Evolutionary conservation across 1,140 invertebrate species (phyloP).

Genomic region (Drosophila pachea): DNA sequence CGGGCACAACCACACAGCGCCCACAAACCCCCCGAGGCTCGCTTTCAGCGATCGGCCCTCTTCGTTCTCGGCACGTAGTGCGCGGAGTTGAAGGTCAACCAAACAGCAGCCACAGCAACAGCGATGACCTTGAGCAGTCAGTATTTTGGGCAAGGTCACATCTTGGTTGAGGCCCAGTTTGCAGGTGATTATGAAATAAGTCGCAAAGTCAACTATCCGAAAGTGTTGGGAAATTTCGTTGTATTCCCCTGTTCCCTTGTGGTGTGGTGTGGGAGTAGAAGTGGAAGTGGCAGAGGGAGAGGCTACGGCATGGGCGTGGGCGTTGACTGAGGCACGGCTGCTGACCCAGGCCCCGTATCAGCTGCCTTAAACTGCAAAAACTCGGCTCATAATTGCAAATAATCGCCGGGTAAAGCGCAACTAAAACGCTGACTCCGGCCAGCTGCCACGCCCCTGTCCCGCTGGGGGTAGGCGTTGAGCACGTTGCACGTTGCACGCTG

Average conservation of each 20-base stretch:
- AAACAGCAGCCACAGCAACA: constrained; percentile 4
- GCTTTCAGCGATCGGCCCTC: neutral
- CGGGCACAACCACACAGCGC: constrained; percentile 40
- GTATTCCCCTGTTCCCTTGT: no score
- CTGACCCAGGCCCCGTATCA: neutral
- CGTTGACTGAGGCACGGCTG: neutral
- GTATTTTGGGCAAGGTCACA: constrained; percentile 45
- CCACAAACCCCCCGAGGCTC: constrained; percentile 63
- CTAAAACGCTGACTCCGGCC: constrained; percentile 50
- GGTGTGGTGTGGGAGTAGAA: neutral
- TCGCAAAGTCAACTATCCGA: constrained; percentile 57
- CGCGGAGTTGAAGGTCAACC: constrained; percentile 15
- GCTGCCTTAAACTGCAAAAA: constrained; percentile 49
- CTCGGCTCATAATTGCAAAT: constrained; percentile 71
- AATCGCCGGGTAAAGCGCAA: constrained; percentile 64
- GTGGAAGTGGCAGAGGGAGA: neutral
- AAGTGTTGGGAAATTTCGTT: constrained; percentile 18
- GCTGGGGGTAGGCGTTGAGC: constrained; percentile 24
- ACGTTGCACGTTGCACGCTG: constrained; percentile 20
- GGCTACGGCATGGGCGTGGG: neutral
- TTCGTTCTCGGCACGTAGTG: no score
- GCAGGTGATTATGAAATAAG: constrained; percentile 58
- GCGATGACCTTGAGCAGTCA: constrained; percentile 49
- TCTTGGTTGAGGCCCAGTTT: constrained; percentile 29
- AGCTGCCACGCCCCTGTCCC: constrained; percentile 1